Evolutionary conservation across 2,888 invertebrate genomes (phyloP), one percentile per base, ranked within the genome.

Genomic region (Unio pictorum): DNA sequence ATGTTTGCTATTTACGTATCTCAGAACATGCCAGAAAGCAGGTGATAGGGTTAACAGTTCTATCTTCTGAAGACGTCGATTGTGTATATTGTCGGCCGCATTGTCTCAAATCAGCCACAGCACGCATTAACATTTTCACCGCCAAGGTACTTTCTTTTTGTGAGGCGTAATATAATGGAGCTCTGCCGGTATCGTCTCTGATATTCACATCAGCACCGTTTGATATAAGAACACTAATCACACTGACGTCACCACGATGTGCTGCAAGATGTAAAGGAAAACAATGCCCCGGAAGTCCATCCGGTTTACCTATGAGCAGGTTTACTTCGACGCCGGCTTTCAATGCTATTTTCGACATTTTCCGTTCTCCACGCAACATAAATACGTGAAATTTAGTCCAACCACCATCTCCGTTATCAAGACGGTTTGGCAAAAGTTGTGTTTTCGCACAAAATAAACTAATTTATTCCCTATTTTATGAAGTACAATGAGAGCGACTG

Each of bases 371-470:
- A 18, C 82, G 78, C 7, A 86, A 72, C 11, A 83, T 83, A 66
- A 82, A 84, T 17, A 85, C 86, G 67, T 86, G 86, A 64, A 86
- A 81, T 17, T 83, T 83, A n/a, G 86, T 84, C 86, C 86, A 86
- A 15, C 84, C 84, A 55, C 85, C 0, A 85, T 78, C 17, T 76
- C 70, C 5, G 81, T 74, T 62, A 79, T 75, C 30, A 86, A 84
- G 18, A 86, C 78, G 26, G 73, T 69, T 26, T 67, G 11, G 79
- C 78, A 67, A 81, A 80, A 8, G 73, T 73, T 30, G 74, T 74
- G 66, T 84, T 72, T 66, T 69, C 80, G 82, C 6, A 78, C 74
- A 26, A 78, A 79, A 30, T 80, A 82, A 59, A 80, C 79, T 54
- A 86, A 72, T 58, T 76, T 79, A 55, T 82, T 81, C 59, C 84